phyloP scores from a whole-genome alignment of 2,113 vertebrate genomes.

The Dolichotis patagonum region DNA sequence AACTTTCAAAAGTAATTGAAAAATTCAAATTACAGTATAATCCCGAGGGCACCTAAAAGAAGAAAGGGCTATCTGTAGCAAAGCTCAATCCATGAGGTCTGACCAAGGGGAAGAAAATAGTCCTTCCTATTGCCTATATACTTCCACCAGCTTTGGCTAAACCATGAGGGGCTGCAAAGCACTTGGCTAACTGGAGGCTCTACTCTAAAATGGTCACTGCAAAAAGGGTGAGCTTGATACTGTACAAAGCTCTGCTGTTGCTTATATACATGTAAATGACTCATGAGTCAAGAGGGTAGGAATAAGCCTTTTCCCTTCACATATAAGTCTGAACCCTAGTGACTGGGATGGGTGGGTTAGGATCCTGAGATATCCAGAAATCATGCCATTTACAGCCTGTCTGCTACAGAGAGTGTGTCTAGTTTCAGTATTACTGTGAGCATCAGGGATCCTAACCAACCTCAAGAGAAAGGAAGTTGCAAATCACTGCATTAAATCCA shows the following conservation, averaged over 20 bases:
- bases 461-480: neutral
- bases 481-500: neutral
- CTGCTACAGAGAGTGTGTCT: neutral
- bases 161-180: neutral
- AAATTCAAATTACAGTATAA: neutral
- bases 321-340: neutral
- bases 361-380: neutral
- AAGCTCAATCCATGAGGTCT: neutral
- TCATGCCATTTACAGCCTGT: neutral
- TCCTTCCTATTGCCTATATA: neutral
- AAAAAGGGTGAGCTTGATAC: neutral
- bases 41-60: neutral
- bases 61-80: neutral
- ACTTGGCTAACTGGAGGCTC: neutral
- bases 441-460: neutral
- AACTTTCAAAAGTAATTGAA: neutral
- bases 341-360: too few species aligned
- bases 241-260: neutral
- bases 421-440: neutral
- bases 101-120: neutral
- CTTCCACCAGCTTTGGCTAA: neutral
- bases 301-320: neutral
- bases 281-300: neutral
- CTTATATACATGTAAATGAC: neutral
- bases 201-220: neutral